phyloP scores from a whole-genome alignment of 2,113 vertebrate species.

The Pangasianodon gigas region DNA sequence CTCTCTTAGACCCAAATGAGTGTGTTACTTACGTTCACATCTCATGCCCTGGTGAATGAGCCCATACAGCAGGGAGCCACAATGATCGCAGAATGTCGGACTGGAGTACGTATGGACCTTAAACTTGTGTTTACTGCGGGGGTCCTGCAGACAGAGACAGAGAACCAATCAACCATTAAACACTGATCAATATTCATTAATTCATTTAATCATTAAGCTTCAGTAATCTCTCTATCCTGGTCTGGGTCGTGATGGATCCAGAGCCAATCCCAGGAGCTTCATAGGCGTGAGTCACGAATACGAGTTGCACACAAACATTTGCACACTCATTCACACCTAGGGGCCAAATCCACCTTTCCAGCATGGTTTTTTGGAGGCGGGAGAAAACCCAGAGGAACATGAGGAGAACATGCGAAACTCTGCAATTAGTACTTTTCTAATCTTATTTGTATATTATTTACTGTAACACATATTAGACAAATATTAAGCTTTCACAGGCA shows the following conservation, averaged over 20 bases:
- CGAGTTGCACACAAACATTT: neutral
- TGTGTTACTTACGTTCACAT: slow-evolving; percentile 80
- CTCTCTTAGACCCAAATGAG: neutral
- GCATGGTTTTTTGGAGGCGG: neutral
- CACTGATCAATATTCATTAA: neutral
- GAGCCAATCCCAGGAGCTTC: neutral
- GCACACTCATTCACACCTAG: neutral
- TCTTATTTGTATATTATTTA: neutral
- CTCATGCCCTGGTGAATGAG: slow-evolving; percentile 89
- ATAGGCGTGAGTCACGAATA: neutral
- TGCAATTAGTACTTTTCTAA: neutral
- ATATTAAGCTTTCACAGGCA: neutral
- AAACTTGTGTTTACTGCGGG: slow-evolving; percentile 87
- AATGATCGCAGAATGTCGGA: slow-evolving; percentile 83
- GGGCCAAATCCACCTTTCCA: neutral
- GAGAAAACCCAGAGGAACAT: neutral
- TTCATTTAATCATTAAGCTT: neutral
- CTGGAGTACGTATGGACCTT: slow-evolving; percentile 88
- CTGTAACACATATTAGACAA: neutral
- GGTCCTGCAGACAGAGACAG: slow-evolving; percentile 70
- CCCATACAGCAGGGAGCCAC: slow-evolving; percentile 72
- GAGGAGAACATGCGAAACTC: neutral
- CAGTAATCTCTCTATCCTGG: neutral
- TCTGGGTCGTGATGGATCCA: neutral
- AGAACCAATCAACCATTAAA: neutral